These are phyloP conservation scores for Oppia nitens DNA, from an alignment of 1,140 invertebrate species.

Conservation along the genomic window DNA sequence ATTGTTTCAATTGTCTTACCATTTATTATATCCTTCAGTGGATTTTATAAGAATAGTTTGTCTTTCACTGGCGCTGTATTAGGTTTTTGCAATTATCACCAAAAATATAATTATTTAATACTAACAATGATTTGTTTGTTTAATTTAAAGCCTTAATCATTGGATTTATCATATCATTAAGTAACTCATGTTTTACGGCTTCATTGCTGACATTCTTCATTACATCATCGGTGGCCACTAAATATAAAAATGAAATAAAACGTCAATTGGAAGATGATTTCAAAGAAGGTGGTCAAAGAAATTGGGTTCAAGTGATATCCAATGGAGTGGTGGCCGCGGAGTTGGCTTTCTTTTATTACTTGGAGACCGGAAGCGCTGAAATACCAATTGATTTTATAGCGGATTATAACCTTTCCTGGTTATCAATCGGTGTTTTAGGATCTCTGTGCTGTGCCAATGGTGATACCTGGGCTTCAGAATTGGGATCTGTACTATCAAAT, in stretches of 20 bases:
- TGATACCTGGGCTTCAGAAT: conserved; percentile 79
- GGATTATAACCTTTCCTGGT: conserved; percentile 59
- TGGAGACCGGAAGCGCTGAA: conserved; percentile 61
- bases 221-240: conserved; percentile 61
- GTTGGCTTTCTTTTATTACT: conserved; percentile 55
- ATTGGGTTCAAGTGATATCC: conserved; percentile 78
- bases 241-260: conserved; percentile 50
- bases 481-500: conserved; percentile 53
- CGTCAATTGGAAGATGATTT: conserved; percentile 54
- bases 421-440: conserved; percentile 53
- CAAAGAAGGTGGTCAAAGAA: conserved; percentile 68
- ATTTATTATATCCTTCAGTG: not conserved
- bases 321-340: conserved; percentile 70
- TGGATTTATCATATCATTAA: conserved; percentile 59
- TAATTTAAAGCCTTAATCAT: conserved; percentile 42
- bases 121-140: not conserved
- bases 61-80: not conserved
- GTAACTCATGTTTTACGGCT: conserved; percentile 55
- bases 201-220: conserved; percentile 60
- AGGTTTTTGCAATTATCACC: not conserved
- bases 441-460: conserved; percentile 65
- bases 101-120: not conserved
- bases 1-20: not conserved
- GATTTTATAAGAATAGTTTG: not conserved
- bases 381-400: conserved; percentile 55